Evolutionary conservation across 2,888 invertebrate species (phyloP).

Genomic region (Disparrhopalites patrizii): DNA sequence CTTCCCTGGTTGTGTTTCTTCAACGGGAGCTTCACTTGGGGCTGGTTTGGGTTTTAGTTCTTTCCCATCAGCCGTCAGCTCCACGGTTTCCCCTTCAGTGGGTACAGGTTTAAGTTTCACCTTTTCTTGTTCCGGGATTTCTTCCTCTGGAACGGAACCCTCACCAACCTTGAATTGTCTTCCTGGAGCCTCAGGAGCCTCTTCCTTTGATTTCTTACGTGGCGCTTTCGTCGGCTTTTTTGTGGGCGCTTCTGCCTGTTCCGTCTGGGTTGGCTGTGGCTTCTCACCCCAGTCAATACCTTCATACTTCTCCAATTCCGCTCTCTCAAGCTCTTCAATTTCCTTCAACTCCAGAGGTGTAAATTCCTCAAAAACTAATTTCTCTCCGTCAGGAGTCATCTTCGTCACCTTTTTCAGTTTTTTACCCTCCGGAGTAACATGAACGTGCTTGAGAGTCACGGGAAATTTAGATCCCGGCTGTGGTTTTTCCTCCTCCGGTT

Average conservation of each 20-base stretch:
- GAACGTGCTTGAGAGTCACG: constrained; percentile 13
- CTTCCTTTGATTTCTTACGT: not conserved
- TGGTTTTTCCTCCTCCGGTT: not conserved
- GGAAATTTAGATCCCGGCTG: constrained; percentile 8
- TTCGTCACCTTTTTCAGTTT: constrained; percentile 2
- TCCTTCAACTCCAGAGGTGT: constrained; percentile 11
- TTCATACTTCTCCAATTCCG: constrained; percentile 4
- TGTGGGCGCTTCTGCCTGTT: not conserved
- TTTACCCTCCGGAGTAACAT: not conserved
- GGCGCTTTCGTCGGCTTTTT: not conserved
- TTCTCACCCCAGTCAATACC: constrained; percentile 3
- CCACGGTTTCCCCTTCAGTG: not conserved
- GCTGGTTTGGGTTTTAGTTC: constrained; percentile 49
- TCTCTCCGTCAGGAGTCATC: not conserved
- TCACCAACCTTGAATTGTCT: not conserved
- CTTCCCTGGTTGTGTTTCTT: not conserved
- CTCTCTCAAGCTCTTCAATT: constrained; percentile 1
- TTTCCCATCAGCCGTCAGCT: constrained; percentile 20
- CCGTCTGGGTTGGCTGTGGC: constrained; percentile 21
- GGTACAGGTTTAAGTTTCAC: not conserved
- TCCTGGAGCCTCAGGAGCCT: not conserved
- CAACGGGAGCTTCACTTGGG: constrained; percentile 7
- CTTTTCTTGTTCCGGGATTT: not conserved
- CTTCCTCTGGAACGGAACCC: constrained; percentile 10
- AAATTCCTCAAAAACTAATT: constrained; percentile 19